Evolutionary conservation across 23 tunicate genomes (phyloP).

Genomic region (Corella eumyota): DNA sequence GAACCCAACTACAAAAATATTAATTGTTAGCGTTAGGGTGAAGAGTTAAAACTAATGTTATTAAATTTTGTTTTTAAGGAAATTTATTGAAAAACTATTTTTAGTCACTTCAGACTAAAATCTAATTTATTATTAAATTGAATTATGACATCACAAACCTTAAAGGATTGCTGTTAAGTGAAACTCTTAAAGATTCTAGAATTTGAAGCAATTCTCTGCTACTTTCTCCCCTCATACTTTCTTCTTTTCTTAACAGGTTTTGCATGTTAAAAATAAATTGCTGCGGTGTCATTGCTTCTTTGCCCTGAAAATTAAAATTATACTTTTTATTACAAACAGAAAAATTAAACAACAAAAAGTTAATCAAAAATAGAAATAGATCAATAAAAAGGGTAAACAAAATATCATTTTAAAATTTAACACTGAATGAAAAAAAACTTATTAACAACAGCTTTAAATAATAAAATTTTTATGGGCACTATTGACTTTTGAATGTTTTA

Average conservation of each 20-base stretch:
- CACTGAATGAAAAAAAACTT: too few relatives aligned
- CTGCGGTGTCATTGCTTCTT: constrained; percentile 66
- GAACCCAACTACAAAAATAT: constrained; percentile 54
- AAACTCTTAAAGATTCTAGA: constrained; percentile 56
- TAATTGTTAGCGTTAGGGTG: too few relatives aligned
- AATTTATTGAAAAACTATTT: neutral
- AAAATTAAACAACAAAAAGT: too few relatives aligned
- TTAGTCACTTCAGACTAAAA: neutral
- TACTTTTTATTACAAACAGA: too few relatives aligned
- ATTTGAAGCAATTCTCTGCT: constrained; percentile 38
- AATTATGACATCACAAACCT: constrained; percentile 20
- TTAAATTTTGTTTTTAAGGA: neutral
- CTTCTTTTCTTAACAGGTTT: constrained; percentile 18
- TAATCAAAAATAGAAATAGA: too few relatives aligned
- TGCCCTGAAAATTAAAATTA: constrained; percentile 30
- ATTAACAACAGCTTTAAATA: too few relatives aligned
- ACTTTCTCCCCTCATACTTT: constrained; percentile 11
- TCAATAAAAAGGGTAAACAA: too few relatives aligned
- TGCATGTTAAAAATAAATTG: constrained; percentile 50
- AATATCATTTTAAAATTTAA: too few relatives aligned
- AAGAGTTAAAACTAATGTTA: neutral
- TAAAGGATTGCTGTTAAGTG: constrained; percentile 79
- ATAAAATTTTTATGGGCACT: too few relatives aligned
- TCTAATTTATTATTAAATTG: neutral
- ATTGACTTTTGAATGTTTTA: too few relatives aligned